A percentile compares a stretch with the other conserved stretches of the same genome.
phyloP scores from a whole-genome alignment of 2,797 vertebrate genomes.

The Myiotriccus ornatus region DNA sequence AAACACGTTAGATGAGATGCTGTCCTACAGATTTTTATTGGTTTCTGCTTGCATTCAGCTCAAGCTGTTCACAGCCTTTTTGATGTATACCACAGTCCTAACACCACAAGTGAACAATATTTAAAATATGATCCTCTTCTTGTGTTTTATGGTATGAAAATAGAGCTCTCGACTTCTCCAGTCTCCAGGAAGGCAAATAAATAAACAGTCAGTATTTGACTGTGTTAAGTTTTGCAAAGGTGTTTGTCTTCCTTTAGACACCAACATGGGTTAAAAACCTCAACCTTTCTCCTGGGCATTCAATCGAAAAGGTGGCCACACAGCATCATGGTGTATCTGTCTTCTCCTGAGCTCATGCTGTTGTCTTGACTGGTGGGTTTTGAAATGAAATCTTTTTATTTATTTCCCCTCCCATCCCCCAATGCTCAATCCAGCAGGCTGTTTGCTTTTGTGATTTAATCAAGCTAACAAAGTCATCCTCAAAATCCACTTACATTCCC shows the following conservation, averaged over 20 bases:
- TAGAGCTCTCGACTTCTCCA: not conserved
- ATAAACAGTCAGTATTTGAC: not conserved
- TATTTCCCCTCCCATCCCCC: fast-evolving
- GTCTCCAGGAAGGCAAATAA: not conserved
- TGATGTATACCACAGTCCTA: not conserved
- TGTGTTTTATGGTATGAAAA: not conserved
- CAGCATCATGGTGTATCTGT: not conserved
- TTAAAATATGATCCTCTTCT: not conserved
- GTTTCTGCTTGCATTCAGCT: conserved; percentile 37
- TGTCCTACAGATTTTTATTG: conserved; percentile 34
- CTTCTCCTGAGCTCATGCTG: not conserved
- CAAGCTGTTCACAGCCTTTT: not conserved
- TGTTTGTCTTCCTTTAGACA: not conserved
- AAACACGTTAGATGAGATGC: conserved; percentile 1
- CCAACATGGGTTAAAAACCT: fast-evolving
- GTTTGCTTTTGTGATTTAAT: not conserved
- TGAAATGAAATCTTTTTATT: not conserved
- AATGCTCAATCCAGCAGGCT: not conserved
- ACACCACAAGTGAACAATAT: not conserved
- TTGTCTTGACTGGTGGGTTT: not conserved
- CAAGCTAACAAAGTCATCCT: not conserved
- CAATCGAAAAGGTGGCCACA: not conserved
- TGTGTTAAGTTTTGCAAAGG: not conserved
- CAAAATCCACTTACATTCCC: not conserved
- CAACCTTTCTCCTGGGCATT: not conserved